Evolutionary conservation across 1,140 invertebrate species (phyloP), one percentile per base, ranked within the genome.

Genomic region (Chelonus insularis): DNA sequence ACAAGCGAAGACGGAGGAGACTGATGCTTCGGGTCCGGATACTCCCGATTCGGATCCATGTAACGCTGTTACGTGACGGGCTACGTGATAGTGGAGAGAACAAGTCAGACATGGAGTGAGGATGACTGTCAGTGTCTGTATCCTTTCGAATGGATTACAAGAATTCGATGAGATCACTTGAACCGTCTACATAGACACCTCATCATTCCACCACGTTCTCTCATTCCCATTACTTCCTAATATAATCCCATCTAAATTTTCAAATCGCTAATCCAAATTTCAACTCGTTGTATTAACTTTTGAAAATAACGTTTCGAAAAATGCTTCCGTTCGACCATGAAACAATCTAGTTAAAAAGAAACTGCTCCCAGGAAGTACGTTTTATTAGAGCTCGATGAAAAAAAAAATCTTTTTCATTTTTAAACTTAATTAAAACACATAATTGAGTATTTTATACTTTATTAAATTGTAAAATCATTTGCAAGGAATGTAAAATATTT

Each of bases 131-230:
- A 55, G 34, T 41, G 34, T 39, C 51, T 34, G 48, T 21, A 61
- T 64, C 48, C 25, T 29, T 16, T 34, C 47, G 64, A 23, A 75
- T 75, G 70, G 71, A 75, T 75, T 75, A 75, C 73, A 65, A 47
- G 69, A 73, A 73, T 75, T 73, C 67, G 62, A 74, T 74, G 59
- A 71, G 69, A 73, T 71, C 63, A 65, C 63, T 55, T 55, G 54
- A 58, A 63, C 60, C 63, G 61, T 60, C 34, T 51, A 50, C 32
- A 52, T 16, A 67, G 68, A 71, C 71, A 72, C 69, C 71, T 75
- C 66, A 69, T 74, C 72, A 71, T 73, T 74, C 70, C 67, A 41
- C 65, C 71, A 74, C 71, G 70, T 69, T 68, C 64, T 51, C 57
- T 68, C 37, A 54, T 71, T 72, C 67, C 67, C 58, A 62, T 68